These are phyloP conservation scores for Mormoops blainvillei DNA, from an alignment of 2,113 vertebrate species.

Conservation along the genomic window DNA sequence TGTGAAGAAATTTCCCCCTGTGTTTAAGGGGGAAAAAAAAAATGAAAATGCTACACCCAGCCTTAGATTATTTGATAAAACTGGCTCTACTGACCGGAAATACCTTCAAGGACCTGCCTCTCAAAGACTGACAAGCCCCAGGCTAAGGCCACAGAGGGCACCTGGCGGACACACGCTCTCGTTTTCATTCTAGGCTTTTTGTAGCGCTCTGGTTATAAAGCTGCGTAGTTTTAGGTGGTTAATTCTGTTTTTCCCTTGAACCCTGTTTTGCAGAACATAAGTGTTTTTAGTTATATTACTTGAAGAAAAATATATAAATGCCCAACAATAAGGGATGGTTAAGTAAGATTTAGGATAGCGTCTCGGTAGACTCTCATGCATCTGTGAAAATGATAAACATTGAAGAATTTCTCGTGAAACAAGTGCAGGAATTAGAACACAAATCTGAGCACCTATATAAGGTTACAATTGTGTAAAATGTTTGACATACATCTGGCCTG, in stretches of 20 bases:
- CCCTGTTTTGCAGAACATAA: background rate
- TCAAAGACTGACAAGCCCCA: background rate
- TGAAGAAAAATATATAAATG: slow-evolving; percentile 8
- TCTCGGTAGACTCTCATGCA: background rate
- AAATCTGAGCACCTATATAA: background rate
- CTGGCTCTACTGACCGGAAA: background rate
- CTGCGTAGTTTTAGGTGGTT: background rate
- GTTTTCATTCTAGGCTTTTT: background rate
- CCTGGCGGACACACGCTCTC: too few species aligned
- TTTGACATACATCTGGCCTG: background rate
- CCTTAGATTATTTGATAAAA: background rate
- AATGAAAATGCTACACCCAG: background rate
- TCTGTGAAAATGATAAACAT: background rate
- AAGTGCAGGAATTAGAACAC: background rate
- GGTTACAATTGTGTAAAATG: background rate
- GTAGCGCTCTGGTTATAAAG: background rate
- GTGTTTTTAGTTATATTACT: background rate
- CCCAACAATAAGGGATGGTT: background rate
- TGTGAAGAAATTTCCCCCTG: background rate
- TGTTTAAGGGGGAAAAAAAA: background rate
- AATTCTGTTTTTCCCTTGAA: background rate
- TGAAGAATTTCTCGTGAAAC: background rate
- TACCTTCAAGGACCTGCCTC: background rate
- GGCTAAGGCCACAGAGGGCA: background rate
- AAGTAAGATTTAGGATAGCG: background rate